A percentile compares a stretch with the other conserved stretches of the same genome.
These are phyloP conservation scores for Nymphicus hollandicus DNA, from an alignment of 2,113 vertebrate species.

Conservation along the genomic window DNA sequence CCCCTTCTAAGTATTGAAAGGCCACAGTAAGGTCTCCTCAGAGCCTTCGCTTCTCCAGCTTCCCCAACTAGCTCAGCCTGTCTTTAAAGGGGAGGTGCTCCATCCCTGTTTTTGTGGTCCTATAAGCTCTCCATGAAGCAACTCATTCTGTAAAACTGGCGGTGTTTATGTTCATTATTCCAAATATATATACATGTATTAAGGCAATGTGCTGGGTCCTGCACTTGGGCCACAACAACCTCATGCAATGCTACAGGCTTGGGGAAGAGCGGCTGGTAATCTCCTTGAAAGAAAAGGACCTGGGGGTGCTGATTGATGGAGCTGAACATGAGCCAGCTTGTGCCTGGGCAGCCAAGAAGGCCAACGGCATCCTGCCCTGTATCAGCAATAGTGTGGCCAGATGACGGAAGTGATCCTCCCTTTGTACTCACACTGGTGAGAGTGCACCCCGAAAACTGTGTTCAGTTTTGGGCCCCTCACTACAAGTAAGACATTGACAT, in stretches of 20 bases:
- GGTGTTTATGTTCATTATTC: background rate
- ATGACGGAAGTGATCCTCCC: background rate
- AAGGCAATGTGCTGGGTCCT: background rate
- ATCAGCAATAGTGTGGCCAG: background rate
- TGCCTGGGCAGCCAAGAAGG: background rate
- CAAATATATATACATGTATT: background rate
- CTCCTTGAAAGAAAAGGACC: background rate
- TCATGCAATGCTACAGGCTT: background rate
- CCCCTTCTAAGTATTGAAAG: background rate
- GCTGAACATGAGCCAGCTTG: background rate
- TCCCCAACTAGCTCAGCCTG: background rate
- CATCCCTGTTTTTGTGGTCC: background rate
- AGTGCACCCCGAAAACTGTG: background rate
- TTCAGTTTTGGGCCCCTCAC: background rate
- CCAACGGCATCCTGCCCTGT: background rate
- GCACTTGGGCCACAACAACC: background rate
- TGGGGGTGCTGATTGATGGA: background rate
- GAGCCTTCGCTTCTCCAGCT: background rate
- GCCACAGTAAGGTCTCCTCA: background rate
- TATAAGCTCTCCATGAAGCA: background rate
- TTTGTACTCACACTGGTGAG: background rate
- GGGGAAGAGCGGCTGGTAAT: background rate
- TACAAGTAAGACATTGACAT: background rate
- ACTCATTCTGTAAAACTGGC: background rate
- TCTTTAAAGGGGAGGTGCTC: background rate